Conservation (phyloP, 2,113 vertebrate species). For the Alouatta palliata region DNA sequence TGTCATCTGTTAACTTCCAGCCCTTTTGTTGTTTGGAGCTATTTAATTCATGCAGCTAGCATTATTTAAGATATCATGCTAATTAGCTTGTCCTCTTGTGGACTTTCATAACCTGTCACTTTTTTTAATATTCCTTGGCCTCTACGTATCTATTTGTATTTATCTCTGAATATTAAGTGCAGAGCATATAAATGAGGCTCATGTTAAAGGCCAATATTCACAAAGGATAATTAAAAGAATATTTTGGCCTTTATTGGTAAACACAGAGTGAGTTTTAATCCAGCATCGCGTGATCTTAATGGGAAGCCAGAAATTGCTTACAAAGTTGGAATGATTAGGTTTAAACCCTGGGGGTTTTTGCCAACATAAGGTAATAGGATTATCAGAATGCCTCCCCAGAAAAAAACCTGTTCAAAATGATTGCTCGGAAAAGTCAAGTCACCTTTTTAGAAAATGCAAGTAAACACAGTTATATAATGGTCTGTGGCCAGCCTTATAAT, state of each 20-base stretch:
- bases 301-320: constrained; percentile 35
- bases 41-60: constrained; percentile 36
- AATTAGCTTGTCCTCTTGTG: constrained; percentile 75
- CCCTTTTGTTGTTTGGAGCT: constrained; percentile 33
- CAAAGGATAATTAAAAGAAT: constrained; percentile 49
- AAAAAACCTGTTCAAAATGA: constrained; percentile 71
- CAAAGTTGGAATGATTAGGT: constrained; percentile 17
- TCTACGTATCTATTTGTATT: constrained; percentile 29
- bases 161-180: constrained; percentile 60
- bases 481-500: constrained; percentile 60
- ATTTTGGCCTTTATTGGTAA: constrained; percentile 51
- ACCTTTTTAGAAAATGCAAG: constrained; percentile 69
- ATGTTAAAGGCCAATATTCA: constrained; percentile 14
- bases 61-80: constrained; percentile 68
- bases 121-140: constrained; percentile 51
- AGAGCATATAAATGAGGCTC: neutral
- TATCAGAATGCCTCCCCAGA: constrained; percentile 34
- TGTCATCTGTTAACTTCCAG: neutral
- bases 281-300: neutral
- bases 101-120: constrained; percentile 51
- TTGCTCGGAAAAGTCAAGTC: constrained; percentile 69
- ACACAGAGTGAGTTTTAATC: constrained; percentile 39
- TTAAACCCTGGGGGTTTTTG: neutral
- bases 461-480: constrained; percentile 61
- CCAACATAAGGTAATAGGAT: constrained; percentile 47